These are phyloP conservation scores for Megaceryle alcyon DNA, from an alignment of 2,797 vertebrate genomes.

Conservation along the genomic window DNA sequence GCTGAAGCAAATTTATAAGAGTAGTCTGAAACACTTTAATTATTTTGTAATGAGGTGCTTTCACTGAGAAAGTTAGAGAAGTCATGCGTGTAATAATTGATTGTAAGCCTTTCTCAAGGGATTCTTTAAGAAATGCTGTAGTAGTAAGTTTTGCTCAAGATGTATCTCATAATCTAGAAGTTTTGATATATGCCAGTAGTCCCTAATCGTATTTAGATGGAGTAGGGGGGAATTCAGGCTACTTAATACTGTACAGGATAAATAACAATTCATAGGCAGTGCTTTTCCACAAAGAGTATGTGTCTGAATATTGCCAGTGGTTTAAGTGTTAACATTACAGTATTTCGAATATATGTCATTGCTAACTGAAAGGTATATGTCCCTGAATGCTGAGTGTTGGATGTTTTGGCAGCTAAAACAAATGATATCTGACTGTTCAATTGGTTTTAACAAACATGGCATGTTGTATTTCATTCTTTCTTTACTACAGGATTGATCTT, in stretches of 20 bases:
- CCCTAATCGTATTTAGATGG: not conserved
- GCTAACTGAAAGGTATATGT: not conserved
- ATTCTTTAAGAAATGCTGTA: not conserved
- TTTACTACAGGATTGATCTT: constrained; percentile 78
- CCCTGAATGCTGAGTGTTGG: not conserved
- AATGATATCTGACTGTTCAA: not conserved
- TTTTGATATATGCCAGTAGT: not conserved
- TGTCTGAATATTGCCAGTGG: not conserved
- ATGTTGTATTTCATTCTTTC: not conserved
- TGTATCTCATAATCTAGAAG: not conserved
- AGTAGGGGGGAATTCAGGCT: not conserved
- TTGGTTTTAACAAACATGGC: not conserved
- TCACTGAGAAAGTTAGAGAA: not conserved
- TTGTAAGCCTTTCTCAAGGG: not conserved
- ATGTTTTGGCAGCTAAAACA: not conserved
- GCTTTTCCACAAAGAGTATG: not conserved
- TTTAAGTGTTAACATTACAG: not conserved
- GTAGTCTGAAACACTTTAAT: not conserved
- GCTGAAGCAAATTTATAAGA: not conserved
- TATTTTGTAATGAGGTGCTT: not conserved
- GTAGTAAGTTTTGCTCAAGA: not conserved
- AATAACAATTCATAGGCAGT: not conserved
- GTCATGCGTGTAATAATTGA: not conserved
- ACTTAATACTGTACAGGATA: not conserved
- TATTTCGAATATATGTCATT: not conserved